Evolutionary conservation across 2,888 invertebrate species (phyloP).

Genomic region (Caradrina kadenii): DNA sequence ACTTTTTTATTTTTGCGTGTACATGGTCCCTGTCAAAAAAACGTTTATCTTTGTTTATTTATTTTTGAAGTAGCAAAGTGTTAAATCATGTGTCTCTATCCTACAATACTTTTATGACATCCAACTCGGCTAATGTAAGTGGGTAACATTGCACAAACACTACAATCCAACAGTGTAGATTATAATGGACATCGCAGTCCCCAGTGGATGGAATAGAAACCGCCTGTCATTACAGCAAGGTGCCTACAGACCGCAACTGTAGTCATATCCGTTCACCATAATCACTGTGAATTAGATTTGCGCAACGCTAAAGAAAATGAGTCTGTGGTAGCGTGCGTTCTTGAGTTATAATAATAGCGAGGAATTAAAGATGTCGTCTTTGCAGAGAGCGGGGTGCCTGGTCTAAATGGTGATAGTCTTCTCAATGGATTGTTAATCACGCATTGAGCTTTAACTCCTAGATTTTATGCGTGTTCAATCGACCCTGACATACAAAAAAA

Average conservation of each 20-base stretch:
- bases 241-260: conserved; percentile 48
- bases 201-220: conserved; percentile 47
- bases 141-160: conserved; percentile 16
- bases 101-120: not conserved
- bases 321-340: conserved; percentile 30
- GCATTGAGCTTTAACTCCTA: not conserved
- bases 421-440: not conserved
- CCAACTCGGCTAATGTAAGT: conserved; percentile 4
- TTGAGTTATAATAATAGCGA: conserved; percentile 26
- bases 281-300: conserved; percentile 56
- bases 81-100: not conserved
- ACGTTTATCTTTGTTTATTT: no score
- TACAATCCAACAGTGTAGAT: conserved; percentile 13
- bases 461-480: no score
- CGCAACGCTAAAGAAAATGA: conserved; percentile 51
- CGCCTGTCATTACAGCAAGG: conserved; percentile 41
- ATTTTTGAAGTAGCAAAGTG: no score
- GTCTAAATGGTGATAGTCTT: not conserved
- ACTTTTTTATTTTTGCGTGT: no score
- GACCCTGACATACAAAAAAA: no score
- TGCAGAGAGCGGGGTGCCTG: not conserved
- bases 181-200: conserved; percentile 30
- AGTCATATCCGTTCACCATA: conserved; percentile 54
- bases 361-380: conserved; percentile 1
- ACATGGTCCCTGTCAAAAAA: no score